Conservation (phyloP, 2,888 invertebrate species). For the Corythucha ciliata region DNA sequence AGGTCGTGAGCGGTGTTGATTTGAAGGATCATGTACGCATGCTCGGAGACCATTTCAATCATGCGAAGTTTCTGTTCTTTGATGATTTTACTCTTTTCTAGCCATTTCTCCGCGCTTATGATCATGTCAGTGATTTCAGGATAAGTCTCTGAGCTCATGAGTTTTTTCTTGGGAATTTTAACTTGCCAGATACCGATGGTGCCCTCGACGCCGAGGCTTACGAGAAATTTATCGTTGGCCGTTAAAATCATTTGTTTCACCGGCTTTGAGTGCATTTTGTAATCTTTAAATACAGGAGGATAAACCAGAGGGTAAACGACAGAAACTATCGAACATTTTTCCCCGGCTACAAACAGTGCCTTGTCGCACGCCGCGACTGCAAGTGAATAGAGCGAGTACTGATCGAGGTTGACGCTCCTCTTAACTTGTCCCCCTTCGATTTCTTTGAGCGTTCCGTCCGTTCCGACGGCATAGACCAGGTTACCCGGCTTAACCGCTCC, state of each 20-base stretch:
- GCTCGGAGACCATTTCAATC: slow-evolving; percentile 9
- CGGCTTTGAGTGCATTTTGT: slow-evolving; percentile 46
- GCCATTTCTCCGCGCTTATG: slow-evolving; percentile 14
- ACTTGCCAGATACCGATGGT: slow-evolving; percentile 17
- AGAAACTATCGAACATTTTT: slow-evolving; percentile 65
- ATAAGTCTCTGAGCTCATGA: slow-evolving; percentile 8
- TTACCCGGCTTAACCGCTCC: slow-evolving; percentile 52
- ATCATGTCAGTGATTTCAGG: slow-evolving; percentile 12
- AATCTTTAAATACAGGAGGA: slow-evolving; percentile 48
- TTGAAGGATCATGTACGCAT: slow-evolving; percentile 14
- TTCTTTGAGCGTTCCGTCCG: slow-evolving; percentile 59
- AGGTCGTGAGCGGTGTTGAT: slow-evolving; percentile 11
- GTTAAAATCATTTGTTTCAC: slow-evolving; percentile 36
- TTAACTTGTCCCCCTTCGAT: slow-evolving; percentile 46
- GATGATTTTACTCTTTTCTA: slow-evolving; percentile 19
- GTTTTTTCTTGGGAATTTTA: slow-evolving; percentile 11
- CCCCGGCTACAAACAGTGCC: slow-evolving; percentile 72
- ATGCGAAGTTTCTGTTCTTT: slow-evolving; percentile 17
- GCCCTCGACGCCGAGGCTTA: slow-evolving; percentile 11
- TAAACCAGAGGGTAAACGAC: slow-evolving; percentile 67
- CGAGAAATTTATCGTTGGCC: slow-evolving; percentile 10
- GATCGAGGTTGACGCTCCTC: slow-evolving; percentile 8
- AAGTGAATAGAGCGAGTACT: slow-evolving; percentile 5
- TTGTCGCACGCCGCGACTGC: slow-evolving; percentile 54
- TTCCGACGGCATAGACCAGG: slow-evolving; percentile 59